phyloP scores from a whole-genome alignment of 2,113 vertebrate genomes.

The Misgurnus mizolepis region DNA sequence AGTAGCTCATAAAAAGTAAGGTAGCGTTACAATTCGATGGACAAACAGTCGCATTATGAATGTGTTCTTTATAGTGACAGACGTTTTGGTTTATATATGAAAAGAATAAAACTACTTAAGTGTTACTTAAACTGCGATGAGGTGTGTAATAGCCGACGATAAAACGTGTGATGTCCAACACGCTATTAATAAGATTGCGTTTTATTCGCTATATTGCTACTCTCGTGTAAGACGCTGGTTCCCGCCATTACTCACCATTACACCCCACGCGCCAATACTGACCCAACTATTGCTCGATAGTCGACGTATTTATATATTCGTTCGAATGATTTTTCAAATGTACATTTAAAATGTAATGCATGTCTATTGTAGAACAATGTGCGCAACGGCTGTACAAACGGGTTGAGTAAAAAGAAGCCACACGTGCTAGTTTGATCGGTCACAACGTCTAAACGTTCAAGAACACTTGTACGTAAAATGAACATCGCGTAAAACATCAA shows the following conservation, averaged over 20 bases:
- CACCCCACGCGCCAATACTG: slow-evolving; percentile 19
- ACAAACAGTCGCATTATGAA: background rate
- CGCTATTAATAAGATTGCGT: background rate
- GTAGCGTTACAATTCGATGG: background rate
- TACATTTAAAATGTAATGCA: background rate
- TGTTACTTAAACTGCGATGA: background rate
- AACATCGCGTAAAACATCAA: background rate
- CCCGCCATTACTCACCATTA: slow-evolving; percentile 55
- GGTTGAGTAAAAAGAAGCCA: background rate
- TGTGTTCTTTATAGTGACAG: background rate
- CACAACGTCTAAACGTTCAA: background rate
- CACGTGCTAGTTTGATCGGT: background rate
- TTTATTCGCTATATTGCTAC: background rate
- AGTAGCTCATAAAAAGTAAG: background rate
- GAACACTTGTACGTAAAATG: background rate
- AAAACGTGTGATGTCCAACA: background rate
- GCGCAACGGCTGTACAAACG: too few relatives aligned
- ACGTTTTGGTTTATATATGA: background rate
- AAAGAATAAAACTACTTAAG: background rate
- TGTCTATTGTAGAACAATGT: background rate
- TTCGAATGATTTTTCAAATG: background rate
- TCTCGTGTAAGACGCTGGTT: slow-evolving; percentile 15
- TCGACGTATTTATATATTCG: background rate
- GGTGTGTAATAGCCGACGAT: background rate
- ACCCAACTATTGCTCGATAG: background rate